A percentile compares a stretch with the other conserved stretches of the same genome.
phyloP scores from a whole-genome alignment of 1,140 invertebrate species.

The Philaenus spumarius region DNA sequence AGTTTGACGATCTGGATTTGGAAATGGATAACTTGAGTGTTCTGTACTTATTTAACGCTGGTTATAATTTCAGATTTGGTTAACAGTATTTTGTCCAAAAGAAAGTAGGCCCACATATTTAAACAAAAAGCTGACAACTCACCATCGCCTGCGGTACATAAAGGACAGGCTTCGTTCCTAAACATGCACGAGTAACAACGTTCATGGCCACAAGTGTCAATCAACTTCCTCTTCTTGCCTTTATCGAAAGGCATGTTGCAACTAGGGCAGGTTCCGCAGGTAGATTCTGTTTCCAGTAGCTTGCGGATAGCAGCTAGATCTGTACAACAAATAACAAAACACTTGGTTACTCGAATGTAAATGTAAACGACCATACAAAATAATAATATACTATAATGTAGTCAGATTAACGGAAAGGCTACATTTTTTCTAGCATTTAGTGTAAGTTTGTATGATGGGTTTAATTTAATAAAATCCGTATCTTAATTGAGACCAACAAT shows the following conservation, averaged over 20 bases:
- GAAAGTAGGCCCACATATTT: too few relatives aligned
- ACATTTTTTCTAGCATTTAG: too few relatives aligned
- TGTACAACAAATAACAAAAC: constrained; percentile 42
- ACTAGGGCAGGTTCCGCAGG: constrained; percentile 54
- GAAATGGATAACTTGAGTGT: not conserved
- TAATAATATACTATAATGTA: too few relatives aligned
- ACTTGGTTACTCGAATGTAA: too few relatives aligned
- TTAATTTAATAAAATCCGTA: too few relatives aligned
- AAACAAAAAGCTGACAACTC: not conserved
- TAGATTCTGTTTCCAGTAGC: constrained; percentile 53
- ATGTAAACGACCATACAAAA: too few relatives aligned
- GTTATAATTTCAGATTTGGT: not conserved
- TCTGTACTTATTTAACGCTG: not conserved
- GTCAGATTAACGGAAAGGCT: too few relatives aligned
- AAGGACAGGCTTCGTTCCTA: constrained; percentile 81
- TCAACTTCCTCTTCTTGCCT: constrained; percentile 87
- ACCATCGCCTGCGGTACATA: constrained; percentile 50
- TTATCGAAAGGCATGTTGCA: constrained; percentile 91
- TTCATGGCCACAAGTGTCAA: constrained; percentile 91
- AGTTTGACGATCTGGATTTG: too few relatives aligned
- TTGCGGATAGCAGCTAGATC: constrained; percentile 66
- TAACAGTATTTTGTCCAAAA: too few relatives aligned
- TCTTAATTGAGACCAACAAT: too few relatives aligned
- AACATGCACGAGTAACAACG: constrained; percentile 91
- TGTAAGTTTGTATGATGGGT: too few relatives aligned